These are phyloP conservation scores for Serrognathus titanus DNA, from an alignment of 2,888 invertebrate species.

Conservation along the genomic window DNA sequence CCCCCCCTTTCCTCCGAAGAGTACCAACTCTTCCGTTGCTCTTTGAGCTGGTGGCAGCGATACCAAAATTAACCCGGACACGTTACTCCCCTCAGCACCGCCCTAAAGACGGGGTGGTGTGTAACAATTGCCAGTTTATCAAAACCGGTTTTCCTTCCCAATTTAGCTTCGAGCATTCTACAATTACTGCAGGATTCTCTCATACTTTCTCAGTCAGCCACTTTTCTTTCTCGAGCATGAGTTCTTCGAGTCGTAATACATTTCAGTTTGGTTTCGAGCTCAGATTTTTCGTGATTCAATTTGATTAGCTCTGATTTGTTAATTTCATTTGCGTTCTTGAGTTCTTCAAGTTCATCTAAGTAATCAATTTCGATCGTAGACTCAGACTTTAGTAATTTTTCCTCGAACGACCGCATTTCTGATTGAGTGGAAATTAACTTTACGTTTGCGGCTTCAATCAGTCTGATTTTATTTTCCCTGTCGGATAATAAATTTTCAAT, in stretches of 20 bases:
- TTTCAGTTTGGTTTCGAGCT: not conserved
- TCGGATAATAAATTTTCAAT: no score
- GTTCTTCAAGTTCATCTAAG: not conserved
- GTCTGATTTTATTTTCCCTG: no score
- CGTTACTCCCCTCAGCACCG: no score
- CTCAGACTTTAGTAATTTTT: not conserved
- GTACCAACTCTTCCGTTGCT: no score
- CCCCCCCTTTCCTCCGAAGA: no score
- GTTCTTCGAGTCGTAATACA: constrained; percentile 7
- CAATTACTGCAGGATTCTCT: not conserved
- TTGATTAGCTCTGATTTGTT: not conserved
- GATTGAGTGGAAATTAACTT: not conserved
- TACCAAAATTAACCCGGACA: no score
- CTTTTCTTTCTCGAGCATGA: constrained; percentile 8
- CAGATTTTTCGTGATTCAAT: not conserved
- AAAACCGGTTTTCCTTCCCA: not conserved
- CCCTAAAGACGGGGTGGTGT: no score
- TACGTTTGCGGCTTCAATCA: not conserved
- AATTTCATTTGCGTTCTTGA: constrained; percentile 3
- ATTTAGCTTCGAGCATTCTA: not conserved
- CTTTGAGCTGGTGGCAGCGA: no score
- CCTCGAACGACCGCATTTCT: not conserved
- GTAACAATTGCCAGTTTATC: constrained; percentile 7
- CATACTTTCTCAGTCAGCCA: constrained; percentile 9
- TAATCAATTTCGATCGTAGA: not conserved